A percentile compares a stretch with the other conserved stretches of the same genome.
Evolutionary conservation across 2,888 invertebrate genomes (phyloP).

Genomic region (Neocrepidodera transversa): DNA sequence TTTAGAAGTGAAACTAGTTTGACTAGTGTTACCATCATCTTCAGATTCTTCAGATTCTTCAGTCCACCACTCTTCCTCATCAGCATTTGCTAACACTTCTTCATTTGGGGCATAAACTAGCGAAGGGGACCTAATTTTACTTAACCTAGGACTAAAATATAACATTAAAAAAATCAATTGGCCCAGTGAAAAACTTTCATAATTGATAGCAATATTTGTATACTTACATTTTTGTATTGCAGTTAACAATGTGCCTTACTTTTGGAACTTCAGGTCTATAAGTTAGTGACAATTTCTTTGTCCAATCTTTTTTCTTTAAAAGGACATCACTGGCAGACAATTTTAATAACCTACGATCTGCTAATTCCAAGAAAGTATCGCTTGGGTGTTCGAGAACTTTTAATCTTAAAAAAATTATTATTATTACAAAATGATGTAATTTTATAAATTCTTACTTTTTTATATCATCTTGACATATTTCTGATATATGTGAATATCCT

Average conservation of each 20-base stretch:
- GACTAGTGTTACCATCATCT: slow-evolving; percentile 51
- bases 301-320: slow-evolving; percentile 81
- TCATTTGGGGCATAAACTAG: slow-evolving; percentile 35
- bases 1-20: slow-evolving; percentile 46
- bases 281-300: slow-evolving; percentile 63
- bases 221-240: slow-evolving; percentile 47
- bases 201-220: neutral
- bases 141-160: slow-evolving; percentile 34
- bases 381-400: slow-evolving; percentile 86
- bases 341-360: slow-evolving; percentile 85
- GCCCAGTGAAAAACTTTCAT: neutral
- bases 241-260: slow-evolving; percentile 50
- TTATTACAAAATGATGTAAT: no score
- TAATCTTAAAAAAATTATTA: slow-evolving; percentile 62
- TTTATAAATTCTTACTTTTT: slow-evolving; percentile 61
- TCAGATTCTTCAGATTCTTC: slow-evolving; percentile 56
- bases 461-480: slow-evolving; percentile 78
- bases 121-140: slow-evolving; percentile 43
- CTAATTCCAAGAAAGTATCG: slow-evolving; percentile 87
- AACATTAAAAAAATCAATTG: neutral
- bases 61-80: slow-evolving; percentile 58
- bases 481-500: slow-evolving; percentile 71
- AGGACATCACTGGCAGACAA: slow-evolving; percentile 78
- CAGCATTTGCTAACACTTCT: slow-evolving; percentile 30
- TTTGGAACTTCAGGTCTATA: slow-evolving; percentile 53